Evolutionary conservation across 2,888 invertebrate genomes (phyloP), one percentile per base, ranked within the genome.

Genomic region (Willowsia nigromaculata): DNA sequence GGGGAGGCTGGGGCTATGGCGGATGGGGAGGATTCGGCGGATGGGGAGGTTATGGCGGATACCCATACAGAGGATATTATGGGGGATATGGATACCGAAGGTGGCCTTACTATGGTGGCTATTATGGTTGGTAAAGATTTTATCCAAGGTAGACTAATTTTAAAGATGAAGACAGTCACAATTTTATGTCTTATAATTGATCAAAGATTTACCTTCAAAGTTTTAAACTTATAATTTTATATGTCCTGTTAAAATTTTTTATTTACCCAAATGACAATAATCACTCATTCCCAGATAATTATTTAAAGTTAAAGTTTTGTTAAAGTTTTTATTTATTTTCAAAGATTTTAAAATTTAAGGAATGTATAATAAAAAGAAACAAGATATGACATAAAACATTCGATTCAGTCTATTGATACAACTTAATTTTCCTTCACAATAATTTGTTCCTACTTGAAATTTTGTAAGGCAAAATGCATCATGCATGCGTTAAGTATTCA

Each of bases 351-450:
- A 59, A 68, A 47, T 30, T 0, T 47, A 65, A 74, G 84, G 56
- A 84, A 84, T 84, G 84, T 84, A 84, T 3, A 84, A 84, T 84
- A 74, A 84, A 84, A 68, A 43, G 33, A 25, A 84, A 71, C 53
- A 37, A 27, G 56, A 53, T 37, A 71, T 53, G 37, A 65, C 65
- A 65, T 37, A 33, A 65, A n/a, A 65, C 68, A 65, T 18, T 40
- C 40, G 37, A n/a, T 47, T 43, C 37, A 76, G 47, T 47, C 74
- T 40, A 43, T 76, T 22, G 3, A 1, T n/a, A 40, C 40, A 18
- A 50, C 6, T 50, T 7, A 50, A 50, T 50, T 47, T 47, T 50
- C 15, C 4, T n/a, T 50, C 50, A 50, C n/a, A 50, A 18, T 18
- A 50, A 50, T 50, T 18, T 9, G 6, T 18, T 18, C 5, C 1